phyloP scores from a whole-genome alignment of 1,140 invertebrate genomes.

The Steinernema khuongi region DNA sequence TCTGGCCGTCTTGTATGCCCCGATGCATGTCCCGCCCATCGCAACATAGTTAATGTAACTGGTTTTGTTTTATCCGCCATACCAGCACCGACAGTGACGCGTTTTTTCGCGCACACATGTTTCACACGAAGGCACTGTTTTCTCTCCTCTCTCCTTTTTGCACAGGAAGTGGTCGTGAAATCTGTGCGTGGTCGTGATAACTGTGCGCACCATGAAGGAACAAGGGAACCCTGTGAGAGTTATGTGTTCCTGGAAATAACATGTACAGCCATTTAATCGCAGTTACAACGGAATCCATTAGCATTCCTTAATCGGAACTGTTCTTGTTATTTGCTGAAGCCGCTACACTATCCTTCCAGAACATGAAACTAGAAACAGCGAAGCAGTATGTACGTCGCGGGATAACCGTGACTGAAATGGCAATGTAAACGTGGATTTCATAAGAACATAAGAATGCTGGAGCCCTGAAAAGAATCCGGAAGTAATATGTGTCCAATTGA shows the following conservation, averaged over 20 bases:
- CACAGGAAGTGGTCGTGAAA: not conserved
- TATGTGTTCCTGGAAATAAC: not conserved
- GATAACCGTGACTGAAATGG: too few relatives aligned
- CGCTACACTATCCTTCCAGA: too few relatives aligned
- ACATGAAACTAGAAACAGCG: too few relatives aligned
- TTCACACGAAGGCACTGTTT: not conserved
- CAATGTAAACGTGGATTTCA: too few relatives aligned
- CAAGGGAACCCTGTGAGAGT: too few relatives aligned
- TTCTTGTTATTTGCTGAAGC: too few relatives aligned
- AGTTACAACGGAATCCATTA: too few relatives aligned
- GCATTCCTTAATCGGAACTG: too few relatives aligned
- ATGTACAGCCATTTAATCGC: not conserved
- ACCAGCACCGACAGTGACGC: conserved; percentile 2
- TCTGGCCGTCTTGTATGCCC: not conserved
- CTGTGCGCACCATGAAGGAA: not conserved
- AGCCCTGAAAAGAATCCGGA: too few relatives aligned
- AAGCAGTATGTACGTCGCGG: too few relatives aligned
- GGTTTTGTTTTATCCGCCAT: conserved; percentile 6
- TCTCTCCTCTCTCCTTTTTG: not conserved
- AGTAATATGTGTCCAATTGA: too few relatives aligned
- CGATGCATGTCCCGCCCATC: not conserved
- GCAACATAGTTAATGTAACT: conserved; percentile 1
- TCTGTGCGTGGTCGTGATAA: not conserved
- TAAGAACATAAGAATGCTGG: too few relatives aligned
- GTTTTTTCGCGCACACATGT: not conserved